phyloP scores from a whole-genome alignment of 2,113 vertebrate genomes.

The Nyctibius bracteatus region DNA sequence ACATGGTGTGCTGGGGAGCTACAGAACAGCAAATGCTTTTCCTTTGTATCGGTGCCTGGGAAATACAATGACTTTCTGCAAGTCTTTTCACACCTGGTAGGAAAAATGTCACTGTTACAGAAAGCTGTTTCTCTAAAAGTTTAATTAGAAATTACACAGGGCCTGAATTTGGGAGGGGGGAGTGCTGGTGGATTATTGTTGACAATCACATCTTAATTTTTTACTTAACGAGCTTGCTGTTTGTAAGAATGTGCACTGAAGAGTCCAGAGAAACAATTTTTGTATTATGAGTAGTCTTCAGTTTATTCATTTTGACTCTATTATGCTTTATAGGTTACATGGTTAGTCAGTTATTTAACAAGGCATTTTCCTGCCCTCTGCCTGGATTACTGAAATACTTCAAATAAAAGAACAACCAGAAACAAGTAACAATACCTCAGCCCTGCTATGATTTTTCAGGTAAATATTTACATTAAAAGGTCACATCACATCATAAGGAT shows the following conservation, averaged over 20 bases:
- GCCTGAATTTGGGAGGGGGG: neutral
- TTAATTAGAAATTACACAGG: neutral
- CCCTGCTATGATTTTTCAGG: neutral
- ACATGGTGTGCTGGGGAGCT: neutral
- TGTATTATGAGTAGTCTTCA: neutral
- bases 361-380: neutral
- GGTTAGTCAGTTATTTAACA: neutral
- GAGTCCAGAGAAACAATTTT: neutral
- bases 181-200: neutral
- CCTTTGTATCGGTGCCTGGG: neutral
- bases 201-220: neutral
- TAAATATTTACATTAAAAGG: neutral
- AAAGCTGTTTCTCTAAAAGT: neutral
- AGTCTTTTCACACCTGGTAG: slow-evolving; percentile 21
- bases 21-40: neutral
- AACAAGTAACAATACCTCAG: neutral
- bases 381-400: neutral
- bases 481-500: neutral
- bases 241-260: neutral
- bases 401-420: neutral
- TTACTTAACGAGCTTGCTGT: neutral
- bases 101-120: neutral
- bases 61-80: slow-evolving; percentile 4
- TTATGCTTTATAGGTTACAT: neutral
- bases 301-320: neutral